These are phyloP conservation scores for Volucella inflata DNA, from an alignment of 2,888 invertebrate genomes.

Conservation along the genomic window DNA sequence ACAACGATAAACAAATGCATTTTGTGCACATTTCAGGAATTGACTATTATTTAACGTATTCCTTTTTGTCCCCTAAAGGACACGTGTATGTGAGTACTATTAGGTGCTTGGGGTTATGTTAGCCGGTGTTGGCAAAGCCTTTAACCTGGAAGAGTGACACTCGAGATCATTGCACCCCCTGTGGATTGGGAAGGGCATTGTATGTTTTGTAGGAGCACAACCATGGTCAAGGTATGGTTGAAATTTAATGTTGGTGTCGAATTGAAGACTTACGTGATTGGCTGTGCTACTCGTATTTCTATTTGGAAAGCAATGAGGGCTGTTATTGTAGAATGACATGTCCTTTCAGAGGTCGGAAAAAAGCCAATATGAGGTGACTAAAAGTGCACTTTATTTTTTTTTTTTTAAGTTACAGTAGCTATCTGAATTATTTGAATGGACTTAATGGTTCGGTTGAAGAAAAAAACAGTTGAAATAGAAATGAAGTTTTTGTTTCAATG, in stretches of 20 bases:
- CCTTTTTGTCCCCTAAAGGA: neutral
- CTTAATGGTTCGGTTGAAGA: no score
- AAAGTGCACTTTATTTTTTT: no score
- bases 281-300: conserved; percentile 20
- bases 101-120: neutral
- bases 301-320: conserved; percentile 1
- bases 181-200: neutral
- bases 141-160: conserved; percentile 3
- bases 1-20: conserved; percentile 42
- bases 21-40: conserved; percentile 17
- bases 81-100: no score
- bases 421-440: no score
- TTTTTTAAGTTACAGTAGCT: no score
- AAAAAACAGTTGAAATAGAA: no score
- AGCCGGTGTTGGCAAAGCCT: neutral
- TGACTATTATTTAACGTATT: conserved; percentile 15
- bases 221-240: conserved; percentile 52
- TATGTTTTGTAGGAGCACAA: conserved; percentile 1
- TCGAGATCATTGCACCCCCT: conserved; percentile 26
- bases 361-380: neutral
- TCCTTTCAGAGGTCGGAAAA: neutral
- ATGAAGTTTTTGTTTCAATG: no score
- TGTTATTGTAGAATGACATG: neutral
- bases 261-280: conserved; percentile 46
- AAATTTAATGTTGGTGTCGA: conserved; percentile 45